Base-by-base conservation (phyloP, 2,888 invertebrate species). In the Schizotus pectinicornis region DNA sequence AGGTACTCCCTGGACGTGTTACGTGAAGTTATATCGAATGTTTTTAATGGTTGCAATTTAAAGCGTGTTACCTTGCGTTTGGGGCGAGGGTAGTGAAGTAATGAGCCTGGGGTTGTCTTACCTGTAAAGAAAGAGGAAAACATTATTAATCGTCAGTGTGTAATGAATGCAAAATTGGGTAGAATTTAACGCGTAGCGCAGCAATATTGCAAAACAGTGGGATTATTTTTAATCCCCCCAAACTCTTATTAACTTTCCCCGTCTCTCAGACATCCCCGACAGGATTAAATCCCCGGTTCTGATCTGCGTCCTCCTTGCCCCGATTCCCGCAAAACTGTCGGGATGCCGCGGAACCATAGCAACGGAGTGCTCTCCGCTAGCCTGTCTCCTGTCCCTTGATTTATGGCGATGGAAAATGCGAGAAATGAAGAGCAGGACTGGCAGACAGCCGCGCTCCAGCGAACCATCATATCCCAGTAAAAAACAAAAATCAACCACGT, bases 371-470 rank as follows among this genome's bases (percentile, higher is more conserved):
- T 77, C 64, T 73, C 75, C 75, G 78, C 79, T 77, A 71, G 78
- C 77, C 79, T 80, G 80, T 80, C 80, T 80, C 80, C 79, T 80
- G 80, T 80, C 80, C 74, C 79, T 79, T 80, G 80, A 80, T 80
- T 80, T 80, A 80, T 79, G 78, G 80, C 78, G 78, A 79, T 80
- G 79, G 80, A 80, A 80, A 80, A 80, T 80, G 80, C 79, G 80
- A 80, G 80, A 80, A 80, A 80, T 80, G 80, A 80, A 80, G 80
- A 80, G 79, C 78, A 76, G 78, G 79, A 77, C 76, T 75, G 76
- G 76, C 76, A 77, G 77, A 77, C 77, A 74, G 75, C 64, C 67
- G 56, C 56, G 63, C 65, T 64, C 60, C 62, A 63, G 60, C 66
- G 63, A 66, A 70, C 67, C 65, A 61, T 65, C 67, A 68, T 22